A percentile compares a stretch with the other conserved stretches of the same genome.
phyloP scores from a whole-genome alignment of 2,888 invertebrate species.

The Chalcosyrphus nemorum region DNA sequence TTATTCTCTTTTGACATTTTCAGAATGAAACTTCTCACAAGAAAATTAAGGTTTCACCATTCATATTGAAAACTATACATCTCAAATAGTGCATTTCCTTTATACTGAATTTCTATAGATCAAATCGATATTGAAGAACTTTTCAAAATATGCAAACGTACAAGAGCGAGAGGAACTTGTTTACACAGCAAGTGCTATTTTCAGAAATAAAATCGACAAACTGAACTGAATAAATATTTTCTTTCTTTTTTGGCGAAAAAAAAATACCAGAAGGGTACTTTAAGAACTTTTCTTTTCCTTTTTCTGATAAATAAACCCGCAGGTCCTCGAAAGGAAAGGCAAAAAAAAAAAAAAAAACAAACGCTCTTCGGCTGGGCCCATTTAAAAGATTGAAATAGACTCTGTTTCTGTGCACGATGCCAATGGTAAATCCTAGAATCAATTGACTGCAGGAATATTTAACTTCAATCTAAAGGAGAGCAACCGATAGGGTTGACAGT shows the following conservation, averaged over 20 bases:
- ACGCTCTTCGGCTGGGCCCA: not conserved
- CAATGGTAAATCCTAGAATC: constrained; percentile 20
- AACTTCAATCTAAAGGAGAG: constrained; percentile 37
- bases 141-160: not conserved
- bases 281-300: not conserved
- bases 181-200: constrained; percentile 19
- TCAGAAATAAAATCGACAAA: constrained; percentile 1
- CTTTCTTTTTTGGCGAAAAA: not conserved
- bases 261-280: not conserved
- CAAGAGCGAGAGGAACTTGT: not conserved
- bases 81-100: not conserved
- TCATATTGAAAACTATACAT: not conserved
- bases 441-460: constrained; percentile 58
- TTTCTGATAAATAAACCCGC: constrained; percentile 9
- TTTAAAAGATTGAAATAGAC: constrained; percentile 18
- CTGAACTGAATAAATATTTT: constrained; percentile 26
- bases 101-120: not conserved
- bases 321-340: constrained; percentile 6
- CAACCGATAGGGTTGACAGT: constrained; percentile 45
- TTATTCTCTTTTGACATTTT: not conserved
- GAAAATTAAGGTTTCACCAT: not conserved
- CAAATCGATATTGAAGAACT: constrained; percentile 1
- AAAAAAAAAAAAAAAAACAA: not conserved
- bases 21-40: not conserved
- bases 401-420: not conserved